Evolutionary conservation across 2,888 invertebrate species (phyloP), one percentile per base, ranked within the genome.

Genomic region (Polydrusus tereticollis): DNA sequence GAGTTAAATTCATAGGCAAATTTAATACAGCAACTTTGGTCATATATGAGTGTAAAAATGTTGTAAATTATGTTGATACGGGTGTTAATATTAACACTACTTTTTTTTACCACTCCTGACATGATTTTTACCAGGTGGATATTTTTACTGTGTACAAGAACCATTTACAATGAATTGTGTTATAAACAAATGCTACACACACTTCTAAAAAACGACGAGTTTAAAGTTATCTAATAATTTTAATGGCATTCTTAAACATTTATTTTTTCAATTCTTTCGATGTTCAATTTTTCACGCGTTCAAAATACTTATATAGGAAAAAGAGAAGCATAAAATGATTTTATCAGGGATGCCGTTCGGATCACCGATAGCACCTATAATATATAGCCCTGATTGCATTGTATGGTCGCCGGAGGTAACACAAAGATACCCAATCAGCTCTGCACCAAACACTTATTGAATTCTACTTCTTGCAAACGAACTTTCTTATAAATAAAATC

Each of bases 361-460:
- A 74, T 72, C 74, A 69, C 33, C 55, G 72, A 74, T 74, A 74
- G 72, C 65, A 72, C 74, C 74, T 74, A 74, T 74, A 47, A 36
- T 47, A 74, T 70, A 73, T 65, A 68, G 52, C 55, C 12, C 50
- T 85, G 85, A 85, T 85, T 85, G 81, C 85, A 85, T 85, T 85
- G 84, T 84, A 81, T 78, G 73, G 79, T 82, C 47, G 72, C 83
- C 82, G 82, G 81, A 84, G 83, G 83, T 84, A 84, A 84, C 85
- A 84, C 83, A 85, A 85, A 85, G 84, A 85, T 82, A 82, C 81
- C 84, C 86, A 86, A 86, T 86, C 85, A 86, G 83, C 83, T 82
- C 82, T 83, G 83, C 85, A 84, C 82, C 82, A 83, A 84, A 78
- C 84, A 83, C 82, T 86, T 85, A 86, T 86, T 86, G 85, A 85